Conservation (phyloP, 2,888 invertebrate species). For the Ypsolopha scabrella region DNA sequence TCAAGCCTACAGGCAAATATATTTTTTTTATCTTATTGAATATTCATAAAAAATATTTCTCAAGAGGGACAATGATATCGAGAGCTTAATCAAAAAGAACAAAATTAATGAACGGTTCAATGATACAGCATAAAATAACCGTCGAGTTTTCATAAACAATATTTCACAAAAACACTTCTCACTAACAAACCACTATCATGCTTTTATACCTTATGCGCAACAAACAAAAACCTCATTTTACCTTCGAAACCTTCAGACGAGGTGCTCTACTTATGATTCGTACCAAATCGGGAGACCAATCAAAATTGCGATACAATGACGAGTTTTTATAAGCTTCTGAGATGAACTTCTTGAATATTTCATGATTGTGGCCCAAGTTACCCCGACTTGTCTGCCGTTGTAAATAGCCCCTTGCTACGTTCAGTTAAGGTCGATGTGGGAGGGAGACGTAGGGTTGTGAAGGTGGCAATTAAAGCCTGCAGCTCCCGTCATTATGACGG, state of each 20-base stretch:
- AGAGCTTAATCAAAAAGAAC: too few relatives aligned
- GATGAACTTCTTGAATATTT: constrained; percentile 65
- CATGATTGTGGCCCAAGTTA: constrained; percentile 22
- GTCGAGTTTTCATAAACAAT: too few relatives aligned
- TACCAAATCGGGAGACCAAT: constrained; percentile 32
- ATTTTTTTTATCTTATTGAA: too few relatives aligned
- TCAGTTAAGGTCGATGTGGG: constrained; percentile 4
- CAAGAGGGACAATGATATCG: too few relatives aligned
- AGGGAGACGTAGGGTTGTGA: constrained; percentile 35
- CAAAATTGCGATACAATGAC: constrained; percentile 45
- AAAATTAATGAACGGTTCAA: not conserved
- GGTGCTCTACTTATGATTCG: constrained; percentile 31
- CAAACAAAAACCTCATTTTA: too few relatives aligned
- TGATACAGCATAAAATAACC: not conserved
- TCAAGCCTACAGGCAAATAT: too few relatives aligned
- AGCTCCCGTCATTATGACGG: constrained; percentile 57
- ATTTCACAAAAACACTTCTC: too few relatives aligned
- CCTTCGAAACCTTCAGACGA: too few relatives aligned
- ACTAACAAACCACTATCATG: too few relatives aligned
- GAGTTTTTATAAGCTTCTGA: constrained; percentile 41
- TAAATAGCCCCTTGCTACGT: not conserved
- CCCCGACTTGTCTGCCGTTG: not conserved
- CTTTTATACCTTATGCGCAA: too few relatives aligned
- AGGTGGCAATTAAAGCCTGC: constrained; percentile 65
- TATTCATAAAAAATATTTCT: too few relatives aligned